Evolutionary conservation across 2,113 vertebrate genomes (phyloP).

Genomic region (Pristiophorus japonicus): DNA sequence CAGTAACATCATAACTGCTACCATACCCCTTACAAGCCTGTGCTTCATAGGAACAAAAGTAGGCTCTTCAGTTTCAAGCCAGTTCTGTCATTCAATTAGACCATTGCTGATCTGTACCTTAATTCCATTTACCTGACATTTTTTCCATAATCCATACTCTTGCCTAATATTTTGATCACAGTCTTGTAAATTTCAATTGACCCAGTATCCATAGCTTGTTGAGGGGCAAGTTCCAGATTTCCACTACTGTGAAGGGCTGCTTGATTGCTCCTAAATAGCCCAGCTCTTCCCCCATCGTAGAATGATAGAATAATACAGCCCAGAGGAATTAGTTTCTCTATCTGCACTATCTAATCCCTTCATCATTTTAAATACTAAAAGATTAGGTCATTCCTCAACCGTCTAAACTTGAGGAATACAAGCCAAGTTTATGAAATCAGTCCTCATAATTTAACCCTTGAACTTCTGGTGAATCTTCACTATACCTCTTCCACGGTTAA

Average conservation of each 20-base stretch:
- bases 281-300: too few relatives aligned
- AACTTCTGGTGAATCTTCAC: background rate
- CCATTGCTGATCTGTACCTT: background rate
- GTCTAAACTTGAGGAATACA: too few relatives aligned
- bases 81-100: too few relatives aligned
- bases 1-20: too few relatives aligned
- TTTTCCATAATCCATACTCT: background rate
- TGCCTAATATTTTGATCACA: background rate
- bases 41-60: background rate
- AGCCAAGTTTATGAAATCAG: background rate
- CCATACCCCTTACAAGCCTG: background rate
- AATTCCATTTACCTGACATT: background rate
- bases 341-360: background rate
- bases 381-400: background rate
- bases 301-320: too few relatives aligned
- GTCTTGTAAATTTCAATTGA: background rate
- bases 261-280: background rate
- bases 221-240: background rate
- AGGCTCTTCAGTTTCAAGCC: background rate
- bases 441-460: background rate
- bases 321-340: too few relatives aligned
- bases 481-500: background rate
- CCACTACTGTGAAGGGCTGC: background rate
- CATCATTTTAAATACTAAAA: background rate
- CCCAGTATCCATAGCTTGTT: too few relatives aligned